Percentiles rank a stretch among this genome's conserved stretches.
phyloP scores from a whole-genome alignment of 2,113 vertebrate species.

The Myxocyprinus asiaticus region DNA sequence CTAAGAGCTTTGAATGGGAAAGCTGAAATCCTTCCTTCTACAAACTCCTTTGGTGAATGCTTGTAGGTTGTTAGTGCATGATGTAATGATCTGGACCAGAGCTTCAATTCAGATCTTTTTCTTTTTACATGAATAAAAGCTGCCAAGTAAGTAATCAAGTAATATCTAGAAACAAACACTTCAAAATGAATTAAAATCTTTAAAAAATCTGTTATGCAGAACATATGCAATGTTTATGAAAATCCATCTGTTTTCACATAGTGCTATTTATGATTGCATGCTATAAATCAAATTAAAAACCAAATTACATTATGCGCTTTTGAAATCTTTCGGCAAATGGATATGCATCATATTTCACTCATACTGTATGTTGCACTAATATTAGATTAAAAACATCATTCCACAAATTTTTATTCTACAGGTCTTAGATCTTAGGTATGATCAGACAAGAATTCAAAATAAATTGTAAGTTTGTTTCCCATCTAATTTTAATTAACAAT shows the following conservation, averaged over 20 bases:
- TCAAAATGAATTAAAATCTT: too few relatives aligned
- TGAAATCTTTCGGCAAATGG: background rate
- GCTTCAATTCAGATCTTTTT: background rate
- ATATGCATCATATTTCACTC: background rate
- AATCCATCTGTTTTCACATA: background rate
- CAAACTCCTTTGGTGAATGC: slow-evolving; percentile 9
- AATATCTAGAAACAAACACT: background rate
- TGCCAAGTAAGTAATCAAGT: slow-evolving; percentile 1
- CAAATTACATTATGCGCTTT: background rate
- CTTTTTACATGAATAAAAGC: background rate
- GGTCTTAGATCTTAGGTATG: too few relatives aligned
- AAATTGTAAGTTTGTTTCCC: too few relatives aligned
- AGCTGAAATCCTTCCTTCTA: slow-evolving; percentile 2
- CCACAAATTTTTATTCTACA: too few relatives aligned
- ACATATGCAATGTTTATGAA: background rate
- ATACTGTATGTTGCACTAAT: too few relatives aligned
- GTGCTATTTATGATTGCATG: background rate
- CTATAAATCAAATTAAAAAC: too few relatives aligned
- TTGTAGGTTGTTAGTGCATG: slow-evolving; percentile 13
- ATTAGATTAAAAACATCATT: too few relatives aligned
- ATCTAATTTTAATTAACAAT: too few relatives aligned
- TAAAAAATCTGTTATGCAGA: too few relatives aligned
- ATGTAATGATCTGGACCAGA: slow-evolving; percentile 19
- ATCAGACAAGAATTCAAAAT: too few relatives aligned
- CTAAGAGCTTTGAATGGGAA: slow-evolving; percentile 8